These are phyloP conservation scores for Manis crassicaudata DNA, from an alignment of 2,797 vertebrate species.

Conservation along the genomic window DNA sequence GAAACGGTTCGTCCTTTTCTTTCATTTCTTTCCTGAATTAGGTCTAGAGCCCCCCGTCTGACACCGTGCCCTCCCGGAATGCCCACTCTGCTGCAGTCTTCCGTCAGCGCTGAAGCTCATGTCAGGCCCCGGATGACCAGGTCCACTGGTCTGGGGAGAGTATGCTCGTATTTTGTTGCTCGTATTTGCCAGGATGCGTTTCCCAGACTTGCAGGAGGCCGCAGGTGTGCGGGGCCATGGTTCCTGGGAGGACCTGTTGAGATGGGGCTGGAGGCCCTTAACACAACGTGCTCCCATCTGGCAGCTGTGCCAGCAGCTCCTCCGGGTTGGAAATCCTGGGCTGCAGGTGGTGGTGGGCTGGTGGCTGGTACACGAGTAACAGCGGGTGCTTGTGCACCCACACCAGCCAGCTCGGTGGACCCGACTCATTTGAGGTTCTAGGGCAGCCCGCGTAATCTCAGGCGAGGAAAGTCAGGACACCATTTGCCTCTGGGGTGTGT, in stretches of 20 bases:
- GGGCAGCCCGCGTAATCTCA: fast-evolving
- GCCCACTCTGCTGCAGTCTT: not conserved
- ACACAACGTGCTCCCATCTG: fast-evolving
- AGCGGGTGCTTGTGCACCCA: not conserved
- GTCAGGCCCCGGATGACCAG: not conserved
- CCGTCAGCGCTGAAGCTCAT: not conserved
- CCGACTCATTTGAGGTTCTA: fast-evolving
- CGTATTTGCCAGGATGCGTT: not conserved
- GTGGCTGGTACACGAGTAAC: not conserved
- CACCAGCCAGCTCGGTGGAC: not conserved
- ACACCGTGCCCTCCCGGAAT: not conserved
- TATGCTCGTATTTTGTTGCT: not conserved
- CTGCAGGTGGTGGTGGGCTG: no score
- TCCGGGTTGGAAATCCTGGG: not conserved
- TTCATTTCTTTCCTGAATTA: not conserved
- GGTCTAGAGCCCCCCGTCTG: not conserved
- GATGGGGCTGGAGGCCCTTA: not conserved
- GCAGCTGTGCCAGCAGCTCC: not conserved
- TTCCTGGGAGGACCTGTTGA: not conserved
- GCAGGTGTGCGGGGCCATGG: not conserved
- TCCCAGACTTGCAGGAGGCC: not conserved
- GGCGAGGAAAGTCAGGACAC: not conserved
- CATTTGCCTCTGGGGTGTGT: not conserved
- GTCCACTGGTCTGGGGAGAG: not conserved
- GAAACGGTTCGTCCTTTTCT: not conserved